Percentiles rank a stretch among this genome's conserved stretches.
Evolutionary conservation across 2,797 vertebrate species (phyloP).

Genomic region (Hydrocynus forskahlii): DNA sequence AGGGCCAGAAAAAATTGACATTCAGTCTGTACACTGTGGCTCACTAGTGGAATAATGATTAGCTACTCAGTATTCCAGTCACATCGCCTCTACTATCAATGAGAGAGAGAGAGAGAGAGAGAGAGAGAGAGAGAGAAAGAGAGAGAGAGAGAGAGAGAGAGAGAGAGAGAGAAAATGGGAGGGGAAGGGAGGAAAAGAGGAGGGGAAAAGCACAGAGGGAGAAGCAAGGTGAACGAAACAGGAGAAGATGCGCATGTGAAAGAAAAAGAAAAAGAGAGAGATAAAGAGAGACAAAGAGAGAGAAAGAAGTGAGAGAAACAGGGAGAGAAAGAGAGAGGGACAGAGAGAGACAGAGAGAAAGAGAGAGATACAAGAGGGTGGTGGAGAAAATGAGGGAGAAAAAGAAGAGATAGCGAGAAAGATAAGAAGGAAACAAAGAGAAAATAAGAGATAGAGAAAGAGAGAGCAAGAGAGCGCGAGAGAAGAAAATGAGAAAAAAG

Average conservation of each 20-base stretch:
- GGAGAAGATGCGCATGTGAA: neutral
- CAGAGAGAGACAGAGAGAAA: neutral
- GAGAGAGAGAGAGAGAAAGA: conserved; percentile 46
- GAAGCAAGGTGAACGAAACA: conserved; percentile 46
- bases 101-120: conserved; percentile 64
- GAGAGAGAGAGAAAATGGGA: conserved; percentile 37
- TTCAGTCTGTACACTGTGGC: conserved; percentile 73
- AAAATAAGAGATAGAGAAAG: conserved; percentile 61
- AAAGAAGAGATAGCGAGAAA: conserved; percentile 47
- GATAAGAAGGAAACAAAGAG: too few species aligned
- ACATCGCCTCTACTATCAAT: conserved; percentile 82
- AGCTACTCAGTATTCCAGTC: conserved; percentile 81
- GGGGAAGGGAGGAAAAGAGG: conserved; percentile 58
- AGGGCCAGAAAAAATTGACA: conserved; percentile 71
- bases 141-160: conserved; percentile 52
- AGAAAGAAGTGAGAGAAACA: neutral
- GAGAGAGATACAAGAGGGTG: neutral
- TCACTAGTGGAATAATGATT: conserved; percentile 82
- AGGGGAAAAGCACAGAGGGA: conserved; percentile 29
- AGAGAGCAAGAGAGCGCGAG: conserved; percentile 59
- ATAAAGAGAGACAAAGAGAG: conserved; percentile 32
- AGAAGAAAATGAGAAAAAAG: conserved; percentile 45
- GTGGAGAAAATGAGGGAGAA: neutral
- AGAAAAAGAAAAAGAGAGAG: neutral
- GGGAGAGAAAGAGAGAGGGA: neutral